phyloP scores from a whole-genome alignment of 2,888 invertebrate genomes.

The Diaprepes abbreviatus region DNA sequence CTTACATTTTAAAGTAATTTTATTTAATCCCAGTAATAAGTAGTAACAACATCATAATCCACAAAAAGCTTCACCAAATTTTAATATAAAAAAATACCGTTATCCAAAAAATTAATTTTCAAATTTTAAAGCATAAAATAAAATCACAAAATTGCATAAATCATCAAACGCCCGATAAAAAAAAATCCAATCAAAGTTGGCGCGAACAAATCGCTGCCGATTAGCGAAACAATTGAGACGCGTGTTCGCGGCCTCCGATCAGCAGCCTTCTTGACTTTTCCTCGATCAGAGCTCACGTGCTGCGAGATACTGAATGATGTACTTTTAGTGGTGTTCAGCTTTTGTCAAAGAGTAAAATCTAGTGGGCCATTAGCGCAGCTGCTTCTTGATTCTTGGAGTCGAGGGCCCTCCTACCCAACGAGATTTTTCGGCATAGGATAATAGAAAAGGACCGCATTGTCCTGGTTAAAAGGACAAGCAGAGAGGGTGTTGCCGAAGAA shows the following conservation, averaged over 20 bases:
- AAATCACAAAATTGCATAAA: too few relatives aligned
- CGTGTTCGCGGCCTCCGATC: conserved; percentile 18
- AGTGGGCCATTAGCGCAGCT: conserved; percentile 43
- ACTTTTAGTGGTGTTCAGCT: conserved; percentile 31
- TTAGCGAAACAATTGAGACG: conserved; percentile 36
- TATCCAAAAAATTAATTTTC: too few relatives aligned
- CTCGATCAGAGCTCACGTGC: conserved; percentile 36
- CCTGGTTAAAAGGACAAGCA: conserved; percentile 30
- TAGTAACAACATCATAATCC: not conserved
- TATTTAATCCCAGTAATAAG: not conserved
- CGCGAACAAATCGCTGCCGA: conserved; percentile 32
- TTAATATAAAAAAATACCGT: too few relatives aligned
- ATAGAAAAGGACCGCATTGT: conserved; percentile 36
- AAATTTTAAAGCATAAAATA: too few relatives aligned
- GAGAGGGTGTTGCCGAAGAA: conserved; percentile 39
- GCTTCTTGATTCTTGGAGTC: conserved; percentile 43
- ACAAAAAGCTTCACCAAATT: not conserved
- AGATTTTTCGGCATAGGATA: conserved; percentile 42
- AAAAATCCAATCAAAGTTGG: conserved; percentile 9
- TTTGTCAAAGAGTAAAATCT: conserved; percentile 42
- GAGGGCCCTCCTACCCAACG: conserved; percentile 42
- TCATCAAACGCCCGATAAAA: not conserved
- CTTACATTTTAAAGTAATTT: not conserved
- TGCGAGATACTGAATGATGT: conserved; percentile 44
- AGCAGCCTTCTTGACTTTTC: conserved; percentile 41